Evolutionary conservation across 2,113 vertebrate species (phyloP), one percentile per base, ranked within the genome.

Genomic region (Eublepharis macularius): DNA sequence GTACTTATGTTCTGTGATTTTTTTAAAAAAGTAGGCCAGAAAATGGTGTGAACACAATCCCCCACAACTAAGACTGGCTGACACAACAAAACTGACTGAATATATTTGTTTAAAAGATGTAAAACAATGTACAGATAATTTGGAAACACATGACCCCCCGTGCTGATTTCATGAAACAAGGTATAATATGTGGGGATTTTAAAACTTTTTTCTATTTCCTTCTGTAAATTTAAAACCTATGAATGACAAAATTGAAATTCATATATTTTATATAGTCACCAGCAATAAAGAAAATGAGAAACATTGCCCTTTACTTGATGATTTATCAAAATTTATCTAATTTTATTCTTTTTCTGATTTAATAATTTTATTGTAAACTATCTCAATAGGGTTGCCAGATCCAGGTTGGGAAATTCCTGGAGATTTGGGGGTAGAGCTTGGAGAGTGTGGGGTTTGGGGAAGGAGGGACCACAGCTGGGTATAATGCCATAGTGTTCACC

Each of bases 281-380:
- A 60, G 57, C 19, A 60, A 60, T 60, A 60, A 26, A 26, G 14
- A 4, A 60, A 60, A 60, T 60, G 19, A 26, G 57, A 60, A 26
- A 24, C 7, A 24, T 60, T 54, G 51, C 51, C 51, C 51, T 19
- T 7, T 26, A 26, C 6, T 24, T 60, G 19, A 19, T 60, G 57
- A 4, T 8, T 60, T 24, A 60, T 60, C 19, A 60, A 24, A 60
- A 60, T 3, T 4, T 51, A 51, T 49, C 26, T 29, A 34, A 36
- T 87, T 49, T 89, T 90, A 51, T 85, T 77, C 6, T n/a, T 66
- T 13, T 12, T n/a, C 13, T 11, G 29, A 32, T 29, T 66, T 84
- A n/a, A 21, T 43, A 21, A 26, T 24, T 57, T 70, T 76, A 65
- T 34, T n/a, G 63, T 45, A 41, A 32, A 32, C 8, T n/a, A n/a